Percentiles rank a stretch among this genome's conserved stretches.
These are phyloP conservation scores for Agrotis segetum DNA, from an alignment of 2,888 invertebrate species.

Conservation along the genomic window DNA sequence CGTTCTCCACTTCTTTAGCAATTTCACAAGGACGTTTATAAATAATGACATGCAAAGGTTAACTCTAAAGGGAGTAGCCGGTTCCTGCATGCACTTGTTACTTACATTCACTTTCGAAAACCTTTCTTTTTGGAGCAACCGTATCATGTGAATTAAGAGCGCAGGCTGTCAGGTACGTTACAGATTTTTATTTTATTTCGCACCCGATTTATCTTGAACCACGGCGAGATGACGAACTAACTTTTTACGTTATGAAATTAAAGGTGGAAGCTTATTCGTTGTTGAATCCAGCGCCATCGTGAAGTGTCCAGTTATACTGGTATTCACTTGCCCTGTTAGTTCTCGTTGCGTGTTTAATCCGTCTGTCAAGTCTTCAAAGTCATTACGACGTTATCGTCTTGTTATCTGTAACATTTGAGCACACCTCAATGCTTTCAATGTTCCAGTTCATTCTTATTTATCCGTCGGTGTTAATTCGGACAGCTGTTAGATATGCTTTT, in stretches of 20 bases:
- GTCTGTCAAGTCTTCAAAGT: conserved; percentile 61
- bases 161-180: conserved; percentile 41
- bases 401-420: conserved; percentile 71
- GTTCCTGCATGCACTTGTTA: conserved; percentile 48
- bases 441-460: conserved; percentile 57
- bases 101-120: conserved; percentile 62
- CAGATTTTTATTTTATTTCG: conserved; percentile 40
- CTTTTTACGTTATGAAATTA: not conserved
- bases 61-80: conserved; percentile 52
- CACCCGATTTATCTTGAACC: not conserved
- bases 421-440: conserved; percentile 70
- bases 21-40: not conserved
- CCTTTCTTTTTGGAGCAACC: conserved; percentile 57
- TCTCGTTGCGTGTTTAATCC: conserved; percentile 58
- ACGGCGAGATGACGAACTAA: not conserved
- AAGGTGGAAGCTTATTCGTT: not conserved
- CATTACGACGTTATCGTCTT: conserved; percentile 77
- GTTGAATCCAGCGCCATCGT: not conserved
- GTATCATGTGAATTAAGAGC: conserved; percentile 42
- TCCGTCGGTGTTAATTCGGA: conserved; percentile 51
- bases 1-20: not conserved
- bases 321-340: conserved; percentile 23
- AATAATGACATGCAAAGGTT: conserved; percentile 59
- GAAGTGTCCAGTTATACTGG: conserved; percentile 22
- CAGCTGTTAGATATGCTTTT: conserved; percentile 47